phyloP scores from a whole-genome alignment of 2,797 vertebrate species.

The Cynodonichthys magdalenae region DNA sequence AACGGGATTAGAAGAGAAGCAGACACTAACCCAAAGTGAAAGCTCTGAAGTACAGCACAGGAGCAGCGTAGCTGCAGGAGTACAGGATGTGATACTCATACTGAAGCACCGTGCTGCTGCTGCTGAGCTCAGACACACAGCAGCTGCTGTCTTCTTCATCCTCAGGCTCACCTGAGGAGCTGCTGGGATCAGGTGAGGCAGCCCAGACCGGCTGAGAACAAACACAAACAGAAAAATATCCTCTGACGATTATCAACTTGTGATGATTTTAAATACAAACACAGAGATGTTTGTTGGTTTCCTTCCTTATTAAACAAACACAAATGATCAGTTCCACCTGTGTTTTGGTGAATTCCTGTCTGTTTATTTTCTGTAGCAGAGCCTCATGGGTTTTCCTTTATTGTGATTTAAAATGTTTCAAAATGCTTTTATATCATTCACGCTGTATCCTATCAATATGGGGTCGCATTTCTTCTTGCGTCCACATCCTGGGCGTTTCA shows the following conservation, averaged over 20 bases:
- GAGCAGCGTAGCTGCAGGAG: slow-evolving; percentile 90
- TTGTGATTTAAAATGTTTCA: too few relatives aligned
- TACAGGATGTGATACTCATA: slow-evolving; percentile 91
- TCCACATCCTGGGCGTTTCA: too few relatives aligned
- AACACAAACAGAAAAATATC: neutral
- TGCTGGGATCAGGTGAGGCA: neutral
- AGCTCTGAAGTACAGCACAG: slow-evolving; percentile 92
- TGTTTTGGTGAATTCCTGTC: too few relatives aligned
- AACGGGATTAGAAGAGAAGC: neutral
- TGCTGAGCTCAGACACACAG: neutral
- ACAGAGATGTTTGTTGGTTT: too few relatives aligned
- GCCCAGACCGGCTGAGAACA: slow-evolving; percentile 19
- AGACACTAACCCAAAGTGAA: slow-evolving; percentile 85
- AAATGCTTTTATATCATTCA: too few relatives aligned
- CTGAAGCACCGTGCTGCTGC: slow-evolving; percentile 50
- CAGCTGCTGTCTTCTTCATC: slow-evolving; percentile 24
- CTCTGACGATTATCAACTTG: neutral
- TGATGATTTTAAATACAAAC: neutral
- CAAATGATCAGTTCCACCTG: too few relatives aligned
- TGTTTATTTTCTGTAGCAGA: too few relatives aligned
- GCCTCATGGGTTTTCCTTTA: too few relatives aligned
- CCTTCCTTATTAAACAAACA: too few relatives aligned
- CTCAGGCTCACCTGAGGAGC: neutral
- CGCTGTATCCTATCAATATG: too few relatives aligned
- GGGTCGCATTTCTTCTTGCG: too few relatives aligned